A percentile compares a stretch with the other conserved stretches of the same genome.
These are phyloP conservation scores for Eupithecia dodoneata DNA, from an alignment of 2,888 invertebrate species.

Conservation along the genomic window DNA sequence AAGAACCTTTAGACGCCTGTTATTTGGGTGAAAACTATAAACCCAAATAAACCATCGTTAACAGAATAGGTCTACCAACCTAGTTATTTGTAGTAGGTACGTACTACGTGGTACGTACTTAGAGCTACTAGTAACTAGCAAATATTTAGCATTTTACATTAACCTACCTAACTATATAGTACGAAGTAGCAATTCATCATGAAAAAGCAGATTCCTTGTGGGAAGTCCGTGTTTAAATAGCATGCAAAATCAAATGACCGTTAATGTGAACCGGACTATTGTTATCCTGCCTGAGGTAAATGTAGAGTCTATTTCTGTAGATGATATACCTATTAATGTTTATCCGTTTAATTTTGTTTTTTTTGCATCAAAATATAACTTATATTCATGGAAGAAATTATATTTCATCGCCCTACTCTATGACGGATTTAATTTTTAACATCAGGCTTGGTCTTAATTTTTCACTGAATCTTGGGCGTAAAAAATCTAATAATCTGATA, in stretches of 20 bases:
- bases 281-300: background rate
- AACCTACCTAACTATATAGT: background rate
- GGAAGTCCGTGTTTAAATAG: background rate
- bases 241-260: background rate
- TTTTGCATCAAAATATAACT: background rate
- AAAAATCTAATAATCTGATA: background rate
- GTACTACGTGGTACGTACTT: background rate
- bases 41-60: constrained; percentile 12
- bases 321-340: too few species aligned
- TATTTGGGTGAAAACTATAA: constrained; percentile 10
- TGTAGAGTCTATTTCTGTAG: background rate
- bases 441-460: background rate
- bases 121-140: background rate
- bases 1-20: constrained; percentile 8
- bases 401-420: background rate
- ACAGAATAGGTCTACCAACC: constrained; percentile 1
- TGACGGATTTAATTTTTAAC: background rate
- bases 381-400: too few species aligned
- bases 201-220: background rate
- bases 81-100: background rate
- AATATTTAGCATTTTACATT: background rate
- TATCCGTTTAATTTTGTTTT: background rate
- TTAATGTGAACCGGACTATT: background rate
- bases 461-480: background rate
- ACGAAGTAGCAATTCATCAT: background rate